Evolutionary conservation across 2,113 vertebrate species (phyloP).

Genomic region (Spea multiplicata): DNA sequence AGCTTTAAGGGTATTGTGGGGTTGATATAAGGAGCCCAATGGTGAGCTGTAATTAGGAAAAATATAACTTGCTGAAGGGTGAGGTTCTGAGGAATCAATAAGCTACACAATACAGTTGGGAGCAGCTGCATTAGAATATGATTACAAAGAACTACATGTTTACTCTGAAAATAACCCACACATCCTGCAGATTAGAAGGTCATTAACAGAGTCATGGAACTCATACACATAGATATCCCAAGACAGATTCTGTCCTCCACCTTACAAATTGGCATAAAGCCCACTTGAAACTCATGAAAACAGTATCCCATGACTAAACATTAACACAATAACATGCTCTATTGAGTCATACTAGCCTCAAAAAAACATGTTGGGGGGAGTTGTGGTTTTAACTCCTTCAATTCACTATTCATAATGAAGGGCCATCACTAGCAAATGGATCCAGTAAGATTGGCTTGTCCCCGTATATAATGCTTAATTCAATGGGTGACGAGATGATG

Average conservation of each 20-base stretch:
- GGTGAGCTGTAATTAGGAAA: not conserved
- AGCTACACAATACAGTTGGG: not conserved
- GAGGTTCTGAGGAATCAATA: not conserved
- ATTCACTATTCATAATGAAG: no score
- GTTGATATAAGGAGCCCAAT: not conserved
- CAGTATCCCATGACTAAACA: not conserved
- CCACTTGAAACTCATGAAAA: not conserved
- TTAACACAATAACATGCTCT: not conserved
- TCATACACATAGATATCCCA: slow-evolving; percentile 1
- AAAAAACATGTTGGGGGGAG: not conserved
- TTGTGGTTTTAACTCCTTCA: no score
- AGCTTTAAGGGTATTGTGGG: no score
- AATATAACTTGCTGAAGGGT: not conserved
- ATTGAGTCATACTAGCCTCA: not conserved
- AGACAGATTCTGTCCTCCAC: not conserved
- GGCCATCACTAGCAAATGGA: no score
- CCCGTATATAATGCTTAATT: no score
- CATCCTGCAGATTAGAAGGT: slow-evolving; percentile 24
- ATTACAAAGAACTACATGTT: not conserved
- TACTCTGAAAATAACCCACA: slow-evolving; percentile 15
- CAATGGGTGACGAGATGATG: no score
- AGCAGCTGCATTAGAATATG: not conserved
- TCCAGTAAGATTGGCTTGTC: no score
- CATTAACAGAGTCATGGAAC: slow-evolving; percentile 6
- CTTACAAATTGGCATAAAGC: not conserved